Base-by-base conservation (phyloP, 1,140 invertebrate species). In the Nasonia vitripennis region DNA sequence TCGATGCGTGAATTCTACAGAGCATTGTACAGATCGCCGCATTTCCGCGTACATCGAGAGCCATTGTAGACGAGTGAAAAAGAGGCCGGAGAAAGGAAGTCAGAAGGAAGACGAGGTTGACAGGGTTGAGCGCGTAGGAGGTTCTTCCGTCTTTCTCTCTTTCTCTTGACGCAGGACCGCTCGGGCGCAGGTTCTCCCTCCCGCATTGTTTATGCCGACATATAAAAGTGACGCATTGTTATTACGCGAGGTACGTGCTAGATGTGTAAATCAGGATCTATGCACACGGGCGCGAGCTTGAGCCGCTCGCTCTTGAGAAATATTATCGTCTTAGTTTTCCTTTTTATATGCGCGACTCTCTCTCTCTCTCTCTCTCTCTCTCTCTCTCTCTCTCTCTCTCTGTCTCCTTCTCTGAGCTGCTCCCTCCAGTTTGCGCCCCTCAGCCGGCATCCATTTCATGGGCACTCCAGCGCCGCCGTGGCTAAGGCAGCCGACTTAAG, bases 241-340 rank as follows among this genome's bases (percentile, higher is more conserved):
- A 91, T 91, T 91, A 89, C 88, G 85, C 75, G 86, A 88, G 88
- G 87, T 87, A 89, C 89, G 89, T 89, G 90, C 87, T 90, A 88
- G 89, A 90, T 90, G 90, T 90, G 89, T 91, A 90, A 90, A 91
- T 91, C 90, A 91, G 90, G 89, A 91, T 91, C 89, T 91, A 91
- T 90, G 88, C 55, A 80, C 67, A 87, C 48, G 79, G 55, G 87
- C 3, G 68, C n/a, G 75, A 78, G 75, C 83, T 81, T 88, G 86
- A 81, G 86, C 31, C 55, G 89, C 86, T 87, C 55, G 89, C 86
- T 87, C 87, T 87, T 83, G 87, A 90, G 87, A 90, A 90, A 91
- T 90, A 91, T 90, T 89, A 90, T 90, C 88, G 87, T 91, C 90
- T 91, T 89, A 89, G 88, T 89, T 87, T 85, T 88, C 83, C 88